Conservation (phyloP, 1,140 invertebrate genomes). For the Bombyx mandarina region DNA sequence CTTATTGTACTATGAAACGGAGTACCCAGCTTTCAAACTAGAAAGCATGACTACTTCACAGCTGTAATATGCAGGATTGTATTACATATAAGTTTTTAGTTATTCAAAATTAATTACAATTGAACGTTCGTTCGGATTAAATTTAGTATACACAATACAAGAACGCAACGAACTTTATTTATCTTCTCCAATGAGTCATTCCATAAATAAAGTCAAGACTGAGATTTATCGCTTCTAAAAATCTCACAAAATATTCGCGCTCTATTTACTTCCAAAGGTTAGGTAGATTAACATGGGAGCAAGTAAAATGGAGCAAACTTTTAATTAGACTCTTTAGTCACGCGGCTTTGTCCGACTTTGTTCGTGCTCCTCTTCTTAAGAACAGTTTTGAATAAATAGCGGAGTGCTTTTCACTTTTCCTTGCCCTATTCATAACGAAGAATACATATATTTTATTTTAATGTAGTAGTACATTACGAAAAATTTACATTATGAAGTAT, state of each 20-base stretch:
- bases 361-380: slow-evolving; percentile 3
- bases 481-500: too few species aligned
- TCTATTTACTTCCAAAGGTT: too few species aligned
- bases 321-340: slow-evolving; percentile 27
- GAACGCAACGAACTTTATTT: neutral
- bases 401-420: slow-evolving; percentile 14
- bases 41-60: too few species aligned
- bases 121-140: neutral
- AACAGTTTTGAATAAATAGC: slow-evolving; percentile 16
- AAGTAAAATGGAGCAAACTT: slow-evolving; percentile 15
- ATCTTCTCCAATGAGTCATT: slow-evolving; percentile 5
- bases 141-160: neutral
- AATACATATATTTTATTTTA: neutral
- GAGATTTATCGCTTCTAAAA: slow-evolving; percentile 5
- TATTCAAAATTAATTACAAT: neutral
- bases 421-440: slow-evolving; percentile 6
- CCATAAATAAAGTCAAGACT: slow-evolving; percentile 3
- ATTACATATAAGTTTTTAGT: too few species aligned
- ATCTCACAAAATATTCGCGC: neutral
- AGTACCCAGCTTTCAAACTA: too few species aligned
- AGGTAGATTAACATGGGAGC: slow-evolving; percentile 8
- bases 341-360: slow-evolving; percentile 14
- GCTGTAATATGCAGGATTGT: too few species aligned
- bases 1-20: too few species aligned
- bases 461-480: too few species aligned